These are phyloP conservation scores for Onychostruthus taczanowskii DNA, from an alignment of 2,113 vertebrate species.

Conservation along the genomic window DNA sequence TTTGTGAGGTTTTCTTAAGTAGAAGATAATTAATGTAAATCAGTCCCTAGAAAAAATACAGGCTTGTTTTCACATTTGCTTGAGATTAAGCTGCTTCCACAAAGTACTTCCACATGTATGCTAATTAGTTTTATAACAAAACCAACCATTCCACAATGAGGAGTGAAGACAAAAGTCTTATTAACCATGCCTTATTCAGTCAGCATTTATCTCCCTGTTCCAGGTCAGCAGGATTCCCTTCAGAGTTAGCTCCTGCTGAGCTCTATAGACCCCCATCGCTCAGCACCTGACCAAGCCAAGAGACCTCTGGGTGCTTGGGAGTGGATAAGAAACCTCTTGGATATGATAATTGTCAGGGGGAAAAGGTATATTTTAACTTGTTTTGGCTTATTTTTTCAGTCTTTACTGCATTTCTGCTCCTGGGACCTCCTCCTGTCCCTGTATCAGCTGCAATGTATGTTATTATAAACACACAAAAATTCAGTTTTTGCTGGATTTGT, in stretches of 20 bases:
- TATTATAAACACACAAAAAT: neutral
- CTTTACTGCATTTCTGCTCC: neutral
- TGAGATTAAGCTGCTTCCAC: slow-evolving; percentile 72
- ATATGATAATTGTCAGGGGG: neutral
- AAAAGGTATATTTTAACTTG: neutral
- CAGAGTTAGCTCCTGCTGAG: neutral
- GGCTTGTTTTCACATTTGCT: slow-evolving; percentile 80
- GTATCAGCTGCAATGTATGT: rapidly evolving
- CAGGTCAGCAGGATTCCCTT: neutral
- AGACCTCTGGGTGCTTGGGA: neutral
- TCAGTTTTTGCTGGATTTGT: neutral
- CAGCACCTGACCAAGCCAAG: neutral
- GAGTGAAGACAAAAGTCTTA: slow-evolving; percentile 67
- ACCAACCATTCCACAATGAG: slow-evolving; percentile 52
- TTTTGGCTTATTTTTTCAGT: neutral
- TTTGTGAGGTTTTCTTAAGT: slow-evolving; percentile 60
- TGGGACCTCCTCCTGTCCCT: neutral
- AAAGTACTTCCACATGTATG: slow-evolving; percentile 76
- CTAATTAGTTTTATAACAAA: slow-evolving; percentile 71
- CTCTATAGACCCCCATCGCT: neutral
- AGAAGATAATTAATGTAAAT: slow-evolving; percentile 79
- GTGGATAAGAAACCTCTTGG: neutral
- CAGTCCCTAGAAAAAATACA: slow-evolving; percentile 70
- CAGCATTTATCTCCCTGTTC: slow-evolving; percentile 34
- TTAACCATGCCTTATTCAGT: slow-evolving; percentile 52